Base-by-base conservation (phyloP, 2,797 vertebrate species). In the Macroramphosus scolopax region DNA sequence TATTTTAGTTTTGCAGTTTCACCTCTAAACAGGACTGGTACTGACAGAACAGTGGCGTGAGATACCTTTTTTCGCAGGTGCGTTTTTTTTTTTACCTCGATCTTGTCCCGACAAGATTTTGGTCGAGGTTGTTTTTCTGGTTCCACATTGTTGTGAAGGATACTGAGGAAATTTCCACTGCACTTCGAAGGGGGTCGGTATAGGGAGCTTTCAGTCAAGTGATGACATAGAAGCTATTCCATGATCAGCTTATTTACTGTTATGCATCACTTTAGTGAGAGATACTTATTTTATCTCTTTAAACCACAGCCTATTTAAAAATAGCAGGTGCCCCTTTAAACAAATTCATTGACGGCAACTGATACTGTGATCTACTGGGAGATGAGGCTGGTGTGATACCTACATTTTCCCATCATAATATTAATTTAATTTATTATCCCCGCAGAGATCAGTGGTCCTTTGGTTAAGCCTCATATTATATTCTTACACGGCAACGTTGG, bases 161-260 rank as follows among this genome's bases (percentile, higher is more conserved):
- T 33, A 75, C 62, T 1, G 67, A 51, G 83, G 79, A 82, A 87
- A 85, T 82, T 86, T 86, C 83, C 82, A 85, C 81, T 87, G 73
- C 68, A 41, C 51, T 50, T 56, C 40, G 37, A 64, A 50, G 63
- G 49, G 68, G 61, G 60, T n/a, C n/a, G 44, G 8, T 60, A 61
- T 26, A 18, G 2, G 45, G 34, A 8, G 50, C 22, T 41, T 24
- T 17, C 25, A 46, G 34, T 35, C 48, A n/a, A 30, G 18, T 28
- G 42, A 49, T 54, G 51, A 65, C 69, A 63, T 24, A 37, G 15
- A 44, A 9, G 36, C 25, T 18, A 11, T 13, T 51, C n/a, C 4
- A n/a, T n/a, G n/a, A n/a, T n/a, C n/a, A n/a, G n/a, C n/a, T n/a
- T n/a, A n/a, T n/a, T n/a, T n/a, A 22, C 20, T 22, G 20, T 22